Evolutionary conservation across 2,113 vertebrate genomes (phyloP), one percentile per base, ranked within the genome.

Genomic region (Clinocottus analis): DNA sequence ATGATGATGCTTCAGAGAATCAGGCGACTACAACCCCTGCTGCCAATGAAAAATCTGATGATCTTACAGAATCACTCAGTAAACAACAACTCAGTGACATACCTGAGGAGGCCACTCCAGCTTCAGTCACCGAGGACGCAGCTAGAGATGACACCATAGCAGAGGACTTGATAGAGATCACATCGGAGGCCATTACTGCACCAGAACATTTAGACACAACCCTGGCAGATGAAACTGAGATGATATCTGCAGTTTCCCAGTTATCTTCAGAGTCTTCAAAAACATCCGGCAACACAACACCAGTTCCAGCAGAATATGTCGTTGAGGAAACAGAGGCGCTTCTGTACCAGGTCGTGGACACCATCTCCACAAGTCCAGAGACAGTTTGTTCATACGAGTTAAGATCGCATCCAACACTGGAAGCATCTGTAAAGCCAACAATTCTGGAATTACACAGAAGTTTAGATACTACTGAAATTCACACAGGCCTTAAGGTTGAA

Each of bases 241-340:
- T 98, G 97, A 90, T 99, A 77, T 98, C 97, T 19, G 97, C 96
- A 7, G 95, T 97, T 60, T 98, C 97, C 41, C 96, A 97, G 88
- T 72, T 97, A 53, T 90, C 74, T 19, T 53, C 93, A 2, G 96
- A 96, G 60, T 97, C 96, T 0, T 93, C 95, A 9, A 94, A 93
- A 89, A 96, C 96, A 85, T 97, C 97, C 0, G 97, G 97, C 68
- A 94, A 96, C 75, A 91, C 93, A 8, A 99, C 97, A 49, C 97
- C 96, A 0, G 94, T 97, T 3, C 94, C 90, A 29, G 95, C 93
- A 62, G 93, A 94, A 16, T 88, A 87, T 5, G 29, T 84, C 14
- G 78, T 92, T 19, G 83, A 91, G 49, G 90, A 94, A 67, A 96
- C 95, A 0, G 95, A 96, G 4, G 87, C 84, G 33, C 61, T 96